Percentiles rank a stretch among this genome's conserved stretches.
These are phyloP conservation scores for Pyrgus malvae DNA, from an alignment of 2,888 invertebrate species.

Conservation along the genomic window DNA sequence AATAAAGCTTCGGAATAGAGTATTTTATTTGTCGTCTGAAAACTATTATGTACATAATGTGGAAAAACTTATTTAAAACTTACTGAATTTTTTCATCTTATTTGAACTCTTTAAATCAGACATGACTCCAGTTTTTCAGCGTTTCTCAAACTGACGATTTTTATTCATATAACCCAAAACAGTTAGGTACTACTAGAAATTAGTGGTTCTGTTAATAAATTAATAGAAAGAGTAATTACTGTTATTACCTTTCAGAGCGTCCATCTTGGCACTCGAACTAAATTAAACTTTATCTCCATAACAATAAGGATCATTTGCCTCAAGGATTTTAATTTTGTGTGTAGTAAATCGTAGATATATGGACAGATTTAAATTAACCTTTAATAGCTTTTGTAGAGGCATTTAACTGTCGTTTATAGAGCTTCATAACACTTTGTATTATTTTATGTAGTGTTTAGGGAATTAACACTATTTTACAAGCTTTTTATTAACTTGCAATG, in stretches of 20 bases:
- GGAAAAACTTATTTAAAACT: too few species aligned
- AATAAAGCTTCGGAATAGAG: too few species aligned
- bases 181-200: slow-evolving; percentile 1
- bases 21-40: too few species aligned
- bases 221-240: background rate
- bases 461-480: too few species aligned
- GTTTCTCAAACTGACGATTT: background rate
- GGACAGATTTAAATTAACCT: slow-evolving; percentile 6
- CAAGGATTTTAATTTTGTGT: background rate
- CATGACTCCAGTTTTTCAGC: too few species aligned
- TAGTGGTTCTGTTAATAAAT: slow-evolving; percentile 1
- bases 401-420: background rate
- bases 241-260: slow-evolving; percentile 1
- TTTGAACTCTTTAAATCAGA: too few species aligned
- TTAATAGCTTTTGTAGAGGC: slow-evolving; percentile 9
- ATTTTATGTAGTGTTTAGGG: too few species aligned
- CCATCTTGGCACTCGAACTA: slow-evolving; percentile 2
- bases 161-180: too few species aligned
- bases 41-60: too few species aligned
- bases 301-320: background rate
- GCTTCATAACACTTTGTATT: too few species aligned
- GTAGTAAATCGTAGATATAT: background rate
- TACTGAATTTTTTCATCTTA: too few species aligned
- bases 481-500: too few species aligned
- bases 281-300: slow-evolving; percentile 5